Evolutionary conservation across 92 coral and sea anemone genomes (phyloP), one percentile per base, ranked within the genome.

Genomic region (Porites lobata): DNA sequence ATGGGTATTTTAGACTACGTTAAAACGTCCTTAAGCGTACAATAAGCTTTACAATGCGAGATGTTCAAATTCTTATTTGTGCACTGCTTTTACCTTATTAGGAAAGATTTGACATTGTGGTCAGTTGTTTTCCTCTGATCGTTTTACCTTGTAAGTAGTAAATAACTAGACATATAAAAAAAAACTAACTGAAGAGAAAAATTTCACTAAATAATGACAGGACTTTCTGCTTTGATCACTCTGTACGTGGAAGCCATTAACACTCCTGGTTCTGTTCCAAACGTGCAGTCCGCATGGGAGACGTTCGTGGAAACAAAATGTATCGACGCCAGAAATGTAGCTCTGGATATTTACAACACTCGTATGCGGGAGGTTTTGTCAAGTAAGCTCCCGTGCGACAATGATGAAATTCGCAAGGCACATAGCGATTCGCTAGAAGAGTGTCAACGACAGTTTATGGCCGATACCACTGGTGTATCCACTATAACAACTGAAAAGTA

Each of bases 231-330:
- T 7, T 65, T 95, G 85, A 76, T 93, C 18, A 84, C 72, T 21
- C 65, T 82, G 14, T 95, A 88, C 66, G 94, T 91, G 20, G 69
- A 88, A 6, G 94, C 94, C 9, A 86, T 93, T 73, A 95, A 95
- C 83, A 87, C 92, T 52, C 94, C 98, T 1, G 93, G 90, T 43
- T 83, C 88, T 22, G 87, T 95, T 66, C 96, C 98, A 4, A 92
- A 91, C 72, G 73, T 95, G 18, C 90, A 95, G 65, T 71, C 63
- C 13, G 87, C 94, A 14, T 95, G 98, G 98, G 93, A 85, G 10
- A 85, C 88, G 5, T 93, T 86, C 59, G 83, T 90, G 2, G 64
- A 82, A 9, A 71, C 9, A n/a, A 89, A 92, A 67, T 92, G 95
- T 64, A 43, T 38, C 1, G 89, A 86, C 18, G 87, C 90, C 11